Evolutionary conservation across 1,140 invertebrate genomes (phyloP).

Genomic region (Ceratoteleas bidentatus): DNA sequence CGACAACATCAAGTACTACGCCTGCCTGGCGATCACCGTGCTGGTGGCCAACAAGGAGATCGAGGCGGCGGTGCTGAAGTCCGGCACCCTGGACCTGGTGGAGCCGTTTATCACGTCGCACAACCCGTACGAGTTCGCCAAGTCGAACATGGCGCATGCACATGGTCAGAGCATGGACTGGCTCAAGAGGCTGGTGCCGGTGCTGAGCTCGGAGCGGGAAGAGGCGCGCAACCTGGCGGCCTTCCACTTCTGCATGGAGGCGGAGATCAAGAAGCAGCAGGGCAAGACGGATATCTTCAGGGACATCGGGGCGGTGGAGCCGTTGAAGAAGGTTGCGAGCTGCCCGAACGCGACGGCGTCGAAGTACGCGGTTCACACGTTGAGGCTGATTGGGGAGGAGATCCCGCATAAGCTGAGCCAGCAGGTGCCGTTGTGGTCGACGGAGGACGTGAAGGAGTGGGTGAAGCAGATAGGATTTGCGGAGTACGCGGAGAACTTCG

Average conservation of each 20-base stretch:
- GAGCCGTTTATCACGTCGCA: slow-evolving; percentile 97
- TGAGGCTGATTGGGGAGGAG: slow-evolving; percentile 97
- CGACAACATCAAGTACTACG: slow-evolving; percentile 98
- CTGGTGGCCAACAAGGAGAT: slow-evolving; percentile 99
- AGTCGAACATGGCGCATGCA: slow-evolving; percentile 94
- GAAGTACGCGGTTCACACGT: slow-evolving; percentile 97
- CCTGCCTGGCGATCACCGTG: slow-evolving; percentile 97
- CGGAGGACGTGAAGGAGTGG: slow-evolving; percentile 98
- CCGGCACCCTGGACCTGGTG: slow-evolving; percentile 96
- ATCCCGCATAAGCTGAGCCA: slow-evolving; percentile 98
- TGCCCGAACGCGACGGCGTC: slow-evolving; percentile 99
- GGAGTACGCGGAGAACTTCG: slow-evolving; percentile 91
- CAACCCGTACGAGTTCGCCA: slow-evolving; percentile 97
- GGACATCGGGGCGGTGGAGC: slow-evolving; percentile 97
- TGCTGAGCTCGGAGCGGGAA: slow-evolving; percentile 96
- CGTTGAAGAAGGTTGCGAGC: slow-evolving; percentile 97
- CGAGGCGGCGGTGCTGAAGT: slow-evolving; percentile 96
- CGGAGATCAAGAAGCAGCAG: slow-evolving; percentile 98
- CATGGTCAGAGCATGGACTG: slow-evolving; percentile 98
- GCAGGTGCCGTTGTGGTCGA: slow-evolving; percentile 98
- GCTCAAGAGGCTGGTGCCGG: slow-evolving; percentile 95
- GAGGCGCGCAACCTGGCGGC: slow-evolving; percentile 98
- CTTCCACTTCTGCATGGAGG: slow-evolving; percentile 99
- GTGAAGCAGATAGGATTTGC: slow-evolving; percentile 98
- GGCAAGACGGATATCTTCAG: slow-evolving; percentile 96